Conservation (phyloP, 2,797 vertebrate species). For the Sebastiscus albofasciatus region DNA sequence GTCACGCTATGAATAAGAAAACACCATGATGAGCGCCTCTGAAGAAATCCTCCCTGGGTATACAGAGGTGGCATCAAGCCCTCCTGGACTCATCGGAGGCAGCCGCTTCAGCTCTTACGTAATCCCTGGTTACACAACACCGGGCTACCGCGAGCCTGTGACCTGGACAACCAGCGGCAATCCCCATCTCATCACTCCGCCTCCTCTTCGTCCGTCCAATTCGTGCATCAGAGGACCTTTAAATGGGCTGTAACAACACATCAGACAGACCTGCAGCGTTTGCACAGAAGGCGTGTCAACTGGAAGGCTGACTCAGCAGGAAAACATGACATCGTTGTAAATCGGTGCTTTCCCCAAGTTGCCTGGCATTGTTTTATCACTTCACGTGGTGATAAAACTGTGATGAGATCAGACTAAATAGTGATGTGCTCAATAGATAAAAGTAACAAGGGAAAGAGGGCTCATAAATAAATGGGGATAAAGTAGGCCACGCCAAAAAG, state of each 20-base stretch:
- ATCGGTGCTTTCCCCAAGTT: not conserved
- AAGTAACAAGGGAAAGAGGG: not conserved
- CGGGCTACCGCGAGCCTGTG: constrained; percentile 20
- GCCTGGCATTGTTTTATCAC: constrained; percentile 28
- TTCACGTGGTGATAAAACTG: constrained; percentile 9
- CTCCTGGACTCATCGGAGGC: constrained; percentile 41
- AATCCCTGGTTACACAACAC: constrained; percentile 76
- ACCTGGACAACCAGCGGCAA: constrained; percentile 46
- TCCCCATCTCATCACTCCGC: constrained; percentile 22
- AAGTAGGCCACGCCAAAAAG: not conserved
- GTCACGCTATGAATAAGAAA: not conserved
- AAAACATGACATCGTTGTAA: constrained; percentile 24
- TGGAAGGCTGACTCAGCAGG: constrained; percentile 40
- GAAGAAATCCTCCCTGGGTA: constrained; percentile 27
- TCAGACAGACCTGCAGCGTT: not conserved
- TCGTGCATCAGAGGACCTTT: constrained; percentile 16
- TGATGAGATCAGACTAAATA: constrained; percentile 4
- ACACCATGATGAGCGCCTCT: not conserved
- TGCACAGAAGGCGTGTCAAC: not conserved
- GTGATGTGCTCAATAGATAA: not conserved
- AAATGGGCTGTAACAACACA: constrained; percentile 14
- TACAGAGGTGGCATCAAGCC: constrained; percentile 46
- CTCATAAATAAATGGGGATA: not conserved
- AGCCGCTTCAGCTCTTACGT: constrained; percentile 60
- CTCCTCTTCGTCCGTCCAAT: not conserved